These are phyloP conservation scores for Pentalonia nigronervosa DNA, from an alignment of 1,140 invertebrate genomes.

Conservation along the genomic window DNA sequence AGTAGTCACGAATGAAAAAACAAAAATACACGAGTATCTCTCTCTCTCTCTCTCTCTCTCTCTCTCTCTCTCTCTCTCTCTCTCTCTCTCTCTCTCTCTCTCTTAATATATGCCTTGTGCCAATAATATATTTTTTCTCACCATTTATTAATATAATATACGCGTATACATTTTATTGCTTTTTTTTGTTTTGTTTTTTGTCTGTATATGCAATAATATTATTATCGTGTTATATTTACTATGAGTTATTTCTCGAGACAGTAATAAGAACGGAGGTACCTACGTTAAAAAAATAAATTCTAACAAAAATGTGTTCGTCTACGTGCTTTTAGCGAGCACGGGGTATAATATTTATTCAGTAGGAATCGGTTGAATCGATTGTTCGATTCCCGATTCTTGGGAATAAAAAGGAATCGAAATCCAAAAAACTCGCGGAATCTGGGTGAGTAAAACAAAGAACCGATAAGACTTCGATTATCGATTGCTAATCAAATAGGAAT, in stretches of 20 bases:
- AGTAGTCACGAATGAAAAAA: slow-evolving; percentile 13
- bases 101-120: not conserved
- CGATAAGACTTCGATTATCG: too few species aligned
- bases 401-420: too few species aligned
- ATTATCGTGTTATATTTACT: not conserved
- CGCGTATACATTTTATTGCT: slow-evolving; percentile 7
- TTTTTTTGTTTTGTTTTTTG: not conserved
- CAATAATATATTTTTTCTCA: slow-evolving; percentile 11
- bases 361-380: too few species aligned
- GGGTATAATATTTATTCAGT: not conserved
- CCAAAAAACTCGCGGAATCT: too few species aligned
- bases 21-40: too few species aligned
- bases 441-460: too few species aligned
- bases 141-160: slow-evolving; percentile 19
- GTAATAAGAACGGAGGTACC: not conserved
- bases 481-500: too few species aligned
- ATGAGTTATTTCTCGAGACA: slow-evolving; percentile 9
- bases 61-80: not conserved
- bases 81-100: not conserved
- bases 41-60: not conserved
- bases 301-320: not conserved
- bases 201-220: not conserved
- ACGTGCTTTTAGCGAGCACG: not conserved
- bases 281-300: not conserved
- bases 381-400: too few species aligned